A percentile compares a stretch with the other conserved stretches of the same genome.
These are phyloP conservation scores for Venustoraphidia nigricollis DNA, from an alignment of 2,888 invertebrate genomes.

Conservation along the genomic window DNA sequence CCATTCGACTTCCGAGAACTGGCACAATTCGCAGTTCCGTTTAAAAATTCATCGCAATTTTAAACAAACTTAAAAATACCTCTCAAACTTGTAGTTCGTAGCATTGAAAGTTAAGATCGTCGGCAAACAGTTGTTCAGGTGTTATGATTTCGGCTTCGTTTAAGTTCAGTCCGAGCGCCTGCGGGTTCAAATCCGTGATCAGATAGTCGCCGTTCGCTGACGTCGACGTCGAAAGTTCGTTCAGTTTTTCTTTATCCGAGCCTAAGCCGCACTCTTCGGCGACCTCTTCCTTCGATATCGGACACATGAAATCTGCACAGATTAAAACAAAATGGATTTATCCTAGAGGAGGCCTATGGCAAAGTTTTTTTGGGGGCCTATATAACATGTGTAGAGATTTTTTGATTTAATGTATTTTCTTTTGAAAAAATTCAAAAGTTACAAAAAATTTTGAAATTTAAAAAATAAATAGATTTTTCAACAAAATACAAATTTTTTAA, in stretches of 20 bases:
- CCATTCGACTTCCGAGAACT: too few relatives aligned
- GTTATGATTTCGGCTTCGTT: conserved; percentile 33
- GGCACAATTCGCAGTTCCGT: too few relatives aligned
- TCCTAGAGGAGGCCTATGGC: too few relatives aligned
- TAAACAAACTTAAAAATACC: too few relatives aligned
- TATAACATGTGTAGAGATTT: too few relatives aligned
- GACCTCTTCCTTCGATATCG: conserved; percentile 62
- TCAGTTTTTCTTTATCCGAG: conserved; percentile 13
- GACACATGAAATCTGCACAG: conserved; percentile 36
- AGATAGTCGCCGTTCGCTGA: conserved; percentile 28
- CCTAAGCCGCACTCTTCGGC: conserved; percentile 62
- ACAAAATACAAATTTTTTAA: too few relatives aligned
- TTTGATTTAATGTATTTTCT: too few relatives aligned
- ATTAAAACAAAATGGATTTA: conserved; percentile 5
- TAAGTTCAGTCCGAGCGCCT: conserved; percentile 31
- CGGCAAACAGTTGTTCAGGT: conserved; percentile 33
- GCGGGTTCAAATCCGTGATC: conserved; percentile 36
- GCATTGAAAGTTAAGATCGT: conserved; percentile 34
- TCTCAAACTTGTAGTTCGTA: conserved; percentile 26
- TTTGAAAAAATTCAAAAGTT: too few relatives aligned
- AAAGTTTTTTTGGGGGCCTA: too few relatives aligned
- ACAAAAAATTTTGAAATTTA: too few relatives aligned
- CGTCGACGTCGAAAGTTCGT: conserved; percentile 6
- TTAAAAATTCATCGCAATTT: too few relatives aligned
- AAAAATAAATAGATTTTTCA: too few relatives aligned